A percentile compares a stretch with the other conserved stretches of the same genome.
Evolutionary conservation across 2,888 invertebrate genomes (phyloP).

Genomic region (Drosophila histrio): DNA sequence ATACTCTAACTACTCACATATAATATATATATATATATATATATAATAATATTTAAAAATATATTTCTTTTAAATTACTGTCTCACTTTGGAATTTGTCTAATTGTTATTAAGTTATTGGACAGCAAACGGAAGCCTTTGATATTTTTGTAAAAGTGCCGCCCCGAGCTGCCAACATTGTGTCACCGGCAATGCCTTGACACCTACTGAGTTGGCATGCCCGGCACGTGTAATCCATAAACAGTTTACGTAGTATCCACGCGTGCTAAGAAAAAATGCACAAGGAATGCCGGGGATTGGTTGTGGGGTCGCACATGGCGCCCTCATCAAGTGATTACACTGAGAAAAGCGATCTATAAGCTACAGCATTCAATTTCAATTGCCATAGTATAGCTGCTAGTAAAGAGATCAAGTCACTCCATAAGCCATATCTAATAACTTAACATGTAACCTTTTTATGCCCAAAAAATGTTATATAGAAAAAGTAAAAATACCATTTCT

Average conservation of each 20-base stretch:
- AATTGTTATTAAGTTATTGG: constrained; percentile 32
- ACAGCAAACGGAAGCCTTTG: constrained; percentile 31
- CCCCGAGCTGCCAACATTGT: constrained; percentile 16
- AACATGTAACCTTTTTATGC: too few relatives aligned
- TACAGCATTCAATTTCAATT: too few relatives aligned
- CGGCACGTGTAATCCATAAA: constrained; percentile 74
- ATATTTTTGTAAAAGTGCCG: constrained; percentile 32
- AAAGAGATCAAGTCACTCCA: too few relatives aligned
- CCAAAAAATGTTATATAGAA: too few relatives aligned
- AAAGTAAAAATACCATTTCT: too few relatives aligned
- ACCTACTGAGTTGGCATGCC: constrained; percentile 43
- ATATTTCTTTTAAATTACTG: constrained; percentile 22
- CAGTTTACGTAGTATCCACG: constrained; percentile 56
- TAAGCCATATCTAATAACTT: too few relatives aligned
- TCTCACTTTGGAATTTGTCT: constrained; percentile 29
- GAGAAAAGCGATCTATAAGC: not conserved
- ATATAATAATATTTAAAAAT: not conserved
- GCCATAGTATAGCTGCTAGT: too few relatives aligned
- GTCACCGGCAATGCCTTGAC: not conserved
- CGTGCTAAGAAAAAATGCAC: constrained; percentile 11
- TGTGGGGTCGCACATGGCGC: not conserved
- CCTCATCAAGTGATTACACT: constrained; percentile 16
- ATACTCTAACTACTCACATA: constrained; percentile 4
- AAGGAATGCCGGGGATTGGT: not conserved
- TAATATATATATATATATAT: not conserved